Evolutionary conservation across 2,797 vertebrate genomes (phyloP).

Genomic region (Ammospiza maritima): DNA sequence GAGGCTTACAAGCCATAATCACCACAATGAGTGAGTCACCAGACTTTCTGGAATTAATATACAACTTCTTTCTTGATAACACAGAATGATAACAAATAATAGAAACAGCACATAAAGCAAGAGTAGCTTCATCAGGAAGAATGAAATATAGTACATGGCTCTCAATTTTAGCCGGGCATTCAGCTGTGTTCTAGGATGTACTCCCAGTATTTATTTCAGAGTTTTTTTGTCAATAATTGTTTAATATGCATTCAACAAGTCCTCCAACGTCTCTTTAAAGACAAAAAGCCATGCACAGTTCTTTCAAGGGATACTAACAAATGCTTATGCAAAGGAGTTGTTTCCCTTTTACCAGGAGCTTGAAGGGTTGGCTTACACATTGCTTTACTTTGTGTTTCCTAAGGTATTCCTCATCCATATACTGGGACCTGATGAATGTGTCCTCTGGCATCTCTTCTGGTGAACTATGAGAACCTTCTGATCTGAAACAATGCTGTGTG

Average conservation of each 20-base stretch:
- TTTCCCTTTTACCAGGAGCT: not conserved
- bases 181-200: not conserved
- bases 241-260: not conserved
- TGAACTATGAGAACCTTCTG: not conserved
- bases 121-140: not conserved
- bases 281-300: not conserved
- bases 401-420: not conserved
- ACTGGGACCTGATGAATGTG: not conserved
- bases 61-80: not conserved
- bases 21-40: not conserved
- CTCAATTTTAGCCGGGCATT: slow-evolving; percentile 13
- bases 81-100: slow-evolving; percentile 14
- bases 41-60: slow-evolving; percentile 12
- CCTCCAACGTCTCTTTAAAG: not conserved
- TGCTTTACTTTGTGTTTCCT: not conserved
- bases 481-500: not conserved
- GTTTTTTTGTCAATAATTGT: not conserved
- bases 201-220: not conserved
- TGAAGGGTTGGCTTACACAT: not conserved
- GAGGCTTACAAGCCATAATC: not conserved
- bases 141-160: not conserved
- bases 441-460: not conserved
- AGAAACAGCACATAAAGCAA: not conserved
- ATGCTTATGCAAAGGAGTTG: not conserved
- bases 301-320: not conserved